These are phyloP conservation scores for Sarcoramphus papa DNA, from an alignment of 2,797 vertebrate genomes.

Conservation along the genomic window DNA sequence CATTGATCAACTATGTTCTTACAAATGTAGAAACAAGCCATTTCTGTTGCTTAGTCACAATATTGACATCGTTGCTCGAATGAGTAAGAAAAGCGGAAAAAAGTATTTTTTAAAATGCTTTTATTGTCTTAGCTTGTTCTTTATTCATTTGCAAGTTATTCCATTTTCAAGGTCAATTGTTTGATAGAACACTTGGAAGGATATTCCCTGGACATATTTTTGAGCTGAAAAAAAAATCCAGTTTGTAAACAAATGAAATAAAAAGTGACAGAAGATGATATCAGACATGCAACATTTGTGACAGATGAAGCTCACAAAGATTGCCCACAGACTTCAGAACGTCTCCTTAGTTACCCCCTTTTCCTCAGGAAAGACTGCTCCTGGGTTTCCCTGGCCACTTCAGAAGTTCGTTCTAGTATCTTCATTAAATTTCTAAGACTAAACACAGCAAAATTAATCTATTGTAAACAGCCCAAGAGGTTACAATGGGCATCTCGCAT, in stretches of 20 bases:
- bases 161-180: conserved; percentile 40
- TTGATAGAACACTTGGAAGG: conserved; percentile 15
- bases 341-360: neutral
- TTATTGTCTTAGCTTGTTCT: neutral
- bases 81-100: neutral
- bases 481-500: neutral
- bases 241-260: conserved; percentile 61
- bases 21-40: neutral
- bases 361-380: conserved; percentile 9
- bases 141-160: conserved; percentile 14
- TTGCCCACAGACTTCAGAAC: conserved; percentile 46
- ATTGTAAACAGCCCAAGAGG: neutral
- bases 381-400: conserved; percentile 7
- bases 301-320: conserved; percentile 51
- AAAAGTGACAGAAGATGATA: conserved; percentile 51
- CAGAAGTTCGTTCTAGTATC: neutral
- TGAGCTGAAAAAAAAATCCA: neutral
- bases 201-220: conserved; percentile 48
- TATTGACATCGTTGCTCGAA: neutral
- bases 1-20: neutral
- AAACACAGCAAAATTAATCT: neutral
- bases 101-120: neutral
- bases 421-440: conserved; percentile 18
- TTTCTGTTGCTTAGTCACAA: neutral
- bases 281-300: conserved; percentile 48